phyloP scores from a whole-genome alignment of 2,797 vertebrate species.

The Chlorospingus flavigularis region DNA sequence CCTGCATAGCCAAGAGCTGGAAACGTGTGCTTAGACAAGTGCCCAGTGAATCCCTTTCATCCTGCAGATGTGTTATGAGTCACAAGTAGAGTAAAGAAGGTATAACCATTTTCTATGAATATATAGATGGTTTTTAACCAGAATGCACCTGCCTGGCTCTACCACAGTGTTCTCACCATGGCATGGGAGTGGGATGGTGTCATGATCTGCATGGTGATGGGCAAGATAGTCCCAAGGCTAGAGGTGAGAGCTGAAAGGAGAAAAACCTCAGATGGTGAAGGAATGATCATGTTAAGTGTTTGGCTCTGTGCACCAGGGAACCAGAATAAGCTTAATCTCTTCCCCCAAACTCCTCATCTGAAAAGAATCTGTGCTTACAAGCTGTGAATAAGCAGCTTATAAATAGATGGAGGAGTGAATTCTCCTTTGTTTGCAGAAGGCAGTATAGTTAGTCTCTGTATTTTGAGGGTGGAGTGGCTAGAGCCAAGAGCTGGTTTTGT shows the following conservation, averaged over 20 bases:
- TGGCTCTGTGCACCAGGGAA: neutral
- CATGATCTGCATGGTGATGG: neutral
- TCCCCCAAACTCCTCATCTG: neutral
- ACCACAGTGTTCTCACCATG: fast-evolving
- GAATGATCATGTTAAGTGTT: neutral
- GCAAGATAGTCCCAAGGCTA: neutral
- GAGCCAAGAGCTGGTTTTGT: conserved; percentile 40
- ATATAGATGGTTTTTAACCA: neutral
- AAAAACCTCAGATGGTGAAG: neutral
- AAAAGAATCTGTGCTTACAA: conserved; percentile 40
- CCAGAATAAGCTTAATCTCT: neutral
- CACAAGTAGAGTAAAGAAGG: neutral
- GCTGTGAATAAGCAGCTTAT: conserved; percentile 59
- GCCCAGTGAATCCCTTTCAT: neutral
- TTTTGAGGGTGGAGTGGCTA: conserved; percentile 28
- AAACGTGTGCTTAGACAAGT: neutral
- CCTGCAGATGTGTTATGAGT: neutral
- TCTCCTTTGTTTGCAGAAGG: conserved; percentile 40
- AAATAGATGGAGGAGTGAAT: conserved; percentile 53
- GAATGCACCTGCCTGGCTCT: neutral
- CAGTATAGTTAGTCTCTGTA: conserved; percentile 1
- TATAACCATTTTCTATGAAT: neutral
- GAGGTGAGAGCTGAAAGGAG: neutral
- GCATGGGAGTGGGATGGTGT: fast-evolving
- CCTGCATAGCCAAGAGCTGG: neutral